phyloP scores from a whole-genome alignment of 2,113 vertebrate species.

The Crotalus horridus region DNA sequence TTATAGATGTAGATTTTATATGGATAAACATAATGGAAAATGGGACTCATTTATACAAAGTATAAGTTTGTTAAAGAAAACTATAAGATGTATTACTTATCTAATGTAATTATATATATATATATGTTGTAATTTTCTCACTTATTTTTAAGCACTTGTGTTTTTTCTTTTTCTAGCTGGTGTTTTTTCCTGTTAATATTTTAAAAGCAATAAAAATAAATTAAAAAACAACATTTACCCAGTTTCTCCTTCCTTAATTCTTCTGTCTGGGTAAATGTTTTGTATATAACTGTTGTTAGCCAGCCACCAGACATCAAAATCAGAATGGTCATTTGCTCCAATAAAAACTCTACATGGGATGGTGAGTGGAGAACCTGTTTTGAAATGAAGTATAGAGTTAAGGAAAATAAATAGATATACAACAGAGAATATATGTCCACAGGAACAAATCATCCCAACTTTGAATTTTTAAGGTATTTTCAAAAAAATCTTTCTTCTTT shows the following conservation, averaged over 20 bases:
- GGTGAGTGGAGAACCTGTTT: slow-evolving; percentile 69
- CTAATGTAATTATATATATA: too few species aligned
- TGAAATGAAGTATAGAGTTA: slow-evolving; percentile 8
- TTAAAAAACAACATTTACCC: slow-evolving; percentile 68
- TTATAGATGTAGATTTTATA: too few species aligned
- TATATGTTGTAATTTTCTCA: too few species aligned
- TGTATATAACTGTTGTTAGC: slow-evolving; percentile 62
- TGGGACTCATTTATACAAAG: too few species aligned
- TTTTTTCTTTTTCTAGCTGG: too few species aligned
- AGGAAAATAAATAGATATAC: neutral
- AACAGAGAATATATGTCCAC: neutral
- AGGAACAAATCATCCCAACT: neutral
- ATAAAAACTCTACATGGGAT: slow-evolving; percentile 74
- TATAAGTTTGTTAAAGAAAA: too few species aligned
- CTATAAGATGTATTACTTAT: too few species aligned
- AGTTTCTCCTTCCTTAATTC: slow-evolving; percentile 60
- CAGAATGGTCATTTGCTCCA: slow-evolving; percentile 40
- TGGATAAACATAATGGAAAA: too few species aligned
- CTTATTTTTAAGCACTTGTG: too few species aligned
- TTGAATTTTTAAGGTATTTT: neutral
- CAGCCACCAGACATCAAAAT: slow-evolving; percentile 65
- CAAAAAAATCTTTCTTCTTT: neutral
- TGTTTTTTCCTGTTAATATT: too few species aligned
- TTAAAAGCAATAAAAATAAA: neutral
- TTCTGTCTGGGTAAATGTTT: slow-evolving; percentile 43